Base-by-base conservation (phyloP, 2,888 invertebrate species). In the Ariolimax columbianus region DNA sequence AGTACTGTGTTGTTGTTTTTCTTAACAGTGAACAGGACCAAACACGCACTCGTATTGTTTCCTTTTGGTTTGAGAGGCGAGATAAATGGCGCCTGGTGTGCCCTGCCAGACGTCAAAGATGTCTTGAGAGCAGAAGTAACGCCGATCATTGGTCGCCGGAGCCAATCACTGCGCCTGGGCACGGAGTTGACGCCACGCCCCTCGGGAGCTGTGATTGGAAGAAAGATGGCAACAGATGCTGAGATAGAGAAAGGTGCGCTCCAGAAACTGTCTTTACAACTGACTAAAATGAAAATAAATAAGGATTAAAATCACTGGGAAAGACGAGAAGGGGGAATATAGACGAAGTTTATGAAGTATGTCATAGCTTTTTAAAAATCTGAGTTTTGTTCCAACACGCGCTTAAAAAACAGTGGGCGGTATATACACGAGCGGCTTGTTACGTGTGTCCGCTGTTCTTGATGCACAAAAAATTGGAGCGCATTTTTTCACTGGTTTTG, bases 211-310 rank as follows among this genome's bases (percentile, higher is more conserved):
- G 47, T 68, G 80, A 80, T 80, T 80, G 80, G 80, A 66, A 47
- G 80, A 80, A 14, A 14, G 14, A 47, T 68, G 80, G 80, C 80
- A 80, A 80, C 80, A 80, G 80, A 66, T 80, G 80, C 47, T 80
- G 68, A 78, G 40, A 63, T 55, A 7, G 63, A n/a, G 63, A 63
- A n/a, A 4, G 30, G 63, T n/a, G n/a, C 30, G 2, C 3, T 63
- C 2, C n/a, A 30, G 63, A 63, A 63, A 11, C 17, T 63, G 26
- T 63, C 14, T 30, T 3, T 63, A 63, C 63, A 63, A 63, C n/a
- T n/a, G n/a, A n/a, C n/a, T n/a, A n/a, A n/a, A n/a, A n/a, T n/a
- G n/a, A n/a, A n/a, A n/a, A n/a, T n/a, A n/a, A n/a, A n/a, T n/a
- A n/a, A n/a, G n/a, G n/a, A n/a, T n/a, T n/a, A n/a, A n/a, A n/a